Percentiles rank a stretch among this genome's conserved stretches.
Evolutionary conservation across 2,797 vertebrate species (phyloP).

Genomic region (Leptoclinus maculatus): DNA sequence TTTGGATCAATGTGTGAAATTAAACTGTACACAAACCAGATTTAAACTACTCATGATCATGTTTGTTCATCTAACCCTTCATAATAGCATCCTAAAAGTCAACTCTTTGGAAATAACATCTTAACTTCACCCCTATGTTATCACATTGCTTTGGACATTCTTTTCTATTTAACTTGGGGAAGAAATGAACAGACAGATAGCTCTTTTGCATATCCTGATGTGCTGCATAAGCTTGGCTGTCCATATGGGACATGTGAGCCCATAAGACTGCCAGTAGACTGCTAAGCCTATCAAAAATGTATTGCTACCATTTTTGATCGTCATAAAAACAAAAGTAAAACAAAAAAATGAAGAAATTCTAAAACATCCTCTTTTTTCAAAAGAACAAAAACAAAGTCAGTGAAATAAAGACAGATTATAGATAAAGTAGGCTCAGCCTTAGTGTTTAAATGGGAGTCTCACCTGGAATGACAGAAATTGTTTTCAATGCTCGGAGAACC

Average conservation of each 20-base stretch:
- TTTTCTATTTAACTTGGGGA: slow-evolving; percentile 12
- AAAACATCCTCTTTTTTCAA: slow-evolving; percentile 59
- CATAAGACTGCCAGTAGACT: slow-evolving; percentile 82
- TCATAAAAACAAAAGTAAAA: slow-evolving; percentile 65
- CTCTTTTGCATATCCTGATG: background rate
- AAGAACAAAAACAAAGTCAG: slow-evolving; percentile 46
- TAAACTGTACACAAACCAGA: slow-evolving; percentile 31
- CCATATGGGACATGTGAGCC: slow-evolving; percentile 42
- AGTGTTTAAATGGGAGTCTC: slow-evolving; percentile 91
- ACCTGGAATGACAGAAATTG: slow-evolving; percentile 99
- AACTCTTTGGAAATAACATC: background rate
- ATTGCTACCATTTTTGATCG: slow-evolving; percentile 85
- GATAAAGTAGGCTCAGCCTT: slow-evolving; percentile 83
- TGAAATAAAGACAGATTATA: slow-evolving; percentile 65
- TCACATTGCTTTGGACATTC: slow-evolving; percentile 6
- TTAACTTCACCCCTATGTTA: background rate
- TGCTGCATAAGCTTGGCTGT: slow-evolving; percentile 27
- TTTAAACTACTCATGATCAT: background rate
- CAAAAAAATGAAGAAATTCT: slow-evolving; percentile 47
- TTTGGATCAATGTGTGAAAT: slow-evolving; percentile 29
- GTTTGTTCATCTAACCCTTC: background rate
- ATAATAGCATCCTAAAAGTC: slow-evolving; percentile 3
- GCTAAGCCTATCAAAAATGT: slow-evolving; percentile 92
- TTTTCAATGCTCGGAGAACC: slow-evolving; percentile 99
- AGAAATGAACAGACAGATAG: slow-evolving; percentile 7